These are phyloP conservation scores for Drosophila grimshawi DNA, from an alignment of 1,140 invertebrate genomes.

Conservation along the genomic window DNA sequence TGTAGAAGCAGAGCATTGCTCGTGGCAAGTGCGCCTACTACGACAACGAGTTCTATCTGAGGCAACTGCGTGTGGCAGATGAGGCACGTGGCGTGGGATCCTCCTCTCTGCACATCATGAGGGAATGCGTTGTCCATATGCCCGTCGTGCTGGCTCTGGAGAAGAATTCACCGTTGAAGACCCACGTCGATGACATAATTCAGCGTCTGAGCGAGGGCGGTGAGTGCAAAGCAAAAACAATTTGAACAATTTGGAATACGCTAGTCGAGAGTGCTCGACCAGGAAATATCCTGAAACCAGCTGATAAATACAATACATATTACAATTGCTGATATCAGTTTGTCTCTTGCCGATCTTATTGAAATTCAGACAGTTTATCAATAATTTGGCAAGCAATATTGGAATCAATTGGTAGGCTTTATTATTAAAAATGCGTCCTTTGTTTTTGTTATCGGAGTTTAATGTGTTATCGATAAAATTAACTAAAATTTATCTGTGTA, in stretches of 20 bases:
- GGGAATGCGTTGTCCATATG: conserved; percentile 91
- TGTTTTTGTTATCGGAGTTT: not conserved
- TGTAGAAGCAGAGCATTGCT: conserved; percentile 86
- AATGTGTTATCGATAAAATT: too few species aligned
- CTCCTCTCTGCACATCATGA: conserved; percentile 91
- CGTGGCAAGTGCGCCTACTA: conserved; percentile 91
- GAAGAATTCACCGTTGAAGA: conserved; percentile 92
- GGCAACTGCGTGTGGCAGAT: conserved; percentile 87
- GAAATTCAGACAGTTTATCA: too few species aligned
- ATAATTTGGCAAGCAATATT: too few species aligned
- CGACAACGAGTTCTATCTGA: conserved; percentile 90
- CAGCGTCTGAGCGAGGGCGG: conserved; percentile 89
- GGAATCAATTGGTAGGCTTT: too few species aligned
- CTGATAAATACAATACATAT: too few species aligned
- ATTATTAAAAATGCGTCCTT: too few species aligned
- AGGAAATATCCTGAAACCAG: too few species aligned
- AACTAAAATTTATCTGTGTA: too few species aligned
- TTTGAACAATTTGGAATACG: not conserved
- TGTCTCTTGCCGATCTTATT: too few species aligned
- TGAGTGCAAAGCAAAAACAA: not conserved
- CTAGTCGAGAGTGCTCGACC: too few species aligned
- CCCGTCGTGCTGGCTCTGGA: conserved; percentile 92
- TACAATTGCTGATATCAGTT: too few species aligned
- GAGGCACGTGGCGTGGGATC: conserved; percentile 85
- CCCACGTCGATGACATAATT: conserved; percentile 88